phyloP scores from a whole-genome alignment of 2,888 invertebrate genomes.

The Nomada goodeniana region DNA sequence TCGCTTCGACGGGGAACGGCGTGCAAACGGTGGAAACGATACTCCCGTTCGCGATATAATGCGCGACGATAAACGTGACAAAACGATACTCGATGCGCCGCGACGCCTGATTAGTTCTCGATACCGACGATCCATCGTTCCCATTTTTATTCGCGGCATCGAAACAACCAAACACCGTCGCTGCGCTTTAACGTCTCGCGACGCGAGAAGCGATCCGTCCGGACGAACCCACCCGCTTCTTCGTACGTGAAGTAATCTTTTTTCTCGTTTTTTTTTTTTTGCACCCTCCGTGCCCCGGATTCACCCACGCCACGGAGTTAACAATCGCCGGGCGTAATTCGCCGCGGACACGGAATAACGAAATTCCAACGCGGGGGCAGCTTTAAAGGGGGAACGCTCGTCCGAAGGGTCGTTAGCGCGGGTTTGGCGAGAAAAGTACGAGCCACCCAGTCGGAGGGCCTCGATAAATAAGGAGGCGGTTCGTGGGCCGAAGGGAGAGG shows the following conservation, averaged over 20 bases:
- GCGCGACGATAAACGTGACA: background rate
- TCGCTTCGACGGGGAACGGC: background rate
- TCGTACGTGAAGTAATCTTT: too few species aligned
- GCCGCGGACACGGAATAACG: background rate
- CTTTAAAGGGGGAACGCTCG: constrained; percentile 19
- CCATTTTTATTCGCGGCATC: too few species aligned
- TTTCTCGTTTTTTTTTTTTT: too few species aligned
- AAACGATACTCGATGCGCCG: background rate
- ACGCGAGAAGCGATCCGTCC: too few species aligned
- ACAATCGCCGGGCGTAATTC: constrained; percentile 1
- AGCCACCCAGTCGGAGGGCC: constrained; percentile 22
- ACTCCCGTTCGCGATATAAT: too few species aligned
- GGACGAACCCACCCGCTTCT: too few species aligned
- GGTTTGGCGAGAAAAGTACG: constrained; percentile 27
- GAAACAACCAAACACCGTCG: too few species aligned
- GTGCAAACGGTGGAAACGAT: background rate
- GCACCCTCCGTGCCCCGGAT: background rate
- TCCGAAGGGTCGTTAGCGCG: constrained; percentile 30
- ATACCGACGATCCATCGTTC: constrained; percentile 1
- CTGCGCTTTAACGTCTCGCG: too few species aligned
- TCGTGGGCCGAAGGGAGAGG: background rate
- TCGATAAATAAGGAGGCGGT: constrained; percentile 53
- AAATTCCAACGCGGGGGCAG: constrained; percentile 12
- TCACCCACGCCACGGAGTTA: background rate
- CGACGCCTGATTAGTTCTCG: constrained; percentile 28